These are phyloP conservation scores for Pristionchus entomophagus DNA, from an alignment of 2,888 invertebrate genomes.

Conservation along the genomic window DNA sequence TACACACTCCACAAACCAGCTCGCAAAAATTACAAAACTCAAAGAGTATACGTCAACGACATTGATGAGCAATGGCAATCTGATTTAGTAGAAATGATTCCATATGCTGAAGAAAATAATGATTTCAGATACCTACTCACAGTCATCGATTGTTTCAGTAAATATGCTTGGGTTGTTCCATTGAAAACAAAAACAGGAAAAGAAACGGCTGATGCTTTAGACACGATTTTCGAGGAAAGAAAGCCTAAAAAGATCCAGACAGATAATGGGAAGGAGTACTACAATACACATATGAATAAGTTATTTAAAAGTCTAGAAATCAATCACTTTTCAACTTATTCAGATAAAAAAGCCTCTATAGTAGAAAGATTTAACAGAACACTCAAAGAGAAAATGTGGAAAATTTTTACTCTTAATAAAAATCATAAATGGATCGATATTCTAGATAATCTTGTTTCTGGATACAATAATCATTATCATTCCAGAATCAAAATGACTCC, in stretches of 20 bases:
- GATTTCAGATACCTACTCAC: conserved; percentile 54
- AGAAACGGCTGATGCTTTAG: conserved; percentile 59
- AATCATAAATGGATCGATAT: conserved; percentile 61
- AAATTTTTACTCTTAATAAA: not conserved
- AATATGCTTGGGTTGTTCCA: conserved; percentile 60
- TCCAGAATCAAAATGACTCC: conserved; percentile 58
- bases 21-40: conserved; percentile 55
- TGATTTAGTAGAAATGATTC: conserved; percentile 63
- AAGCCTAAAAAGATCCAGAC: conserved; percentile 48
- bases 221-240: conserved; percentile 48
- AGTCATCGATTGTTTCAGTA: conserved; percentile 56
- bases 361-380: conserved; percentile 21
- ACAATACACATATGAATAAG: conserved; percentile 54
- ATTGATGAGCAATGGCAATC: conserved; percentile 65
- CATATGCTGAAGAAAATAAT: conserved; percentile 60
- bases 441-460: conserved; percentile 52
- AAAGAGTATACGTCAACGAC: conserved; percentile 55
- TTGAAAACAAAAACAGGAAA: conserved; percentile 60
- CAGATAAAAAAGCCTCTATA: conserved; percentile 4
- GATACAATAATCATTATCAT: conserved; percentile 63
- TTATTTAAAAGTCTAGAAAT: conserved; percentile 57
- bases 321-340: conserved; percentile 33
- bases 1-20: conserved; percentile 62
- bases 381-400: conserved; percentile 8
- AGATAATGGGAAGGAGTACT: conserved; percentile 62